These are phyloP conservation scores for Acrocephalus kingi DNA, from an alignment of 2,113 vertebrate genomes.

Conservation along the genomic window DNA sequence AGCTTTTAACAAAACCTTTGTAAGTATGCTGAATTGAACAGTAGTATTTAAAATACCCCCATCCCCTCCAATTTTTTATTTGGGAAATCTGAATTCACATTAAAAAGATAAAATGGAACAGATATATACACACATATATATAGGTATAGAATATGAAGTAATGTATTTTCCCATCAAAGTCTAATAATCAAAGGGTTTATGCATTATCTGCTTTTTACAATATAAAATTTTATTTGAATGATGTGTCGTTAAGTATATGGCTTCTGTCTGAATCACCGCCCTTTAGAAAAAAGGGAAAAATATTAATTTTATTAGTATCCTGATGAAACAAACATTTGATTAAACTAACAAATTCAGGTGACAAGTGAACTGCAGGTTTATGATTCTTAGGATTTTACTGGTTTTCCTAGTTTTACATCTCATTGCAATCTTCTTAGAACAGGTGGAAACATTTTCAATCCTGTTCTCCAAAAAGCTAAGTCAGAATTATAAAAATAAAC, in stretches of 20 bases:
- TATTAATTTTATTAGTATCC: not conserved
- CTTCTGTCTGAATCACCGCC: not conserved
- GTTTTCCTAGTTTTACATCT: not conserved
- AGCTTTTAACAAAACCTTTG: not conserved
- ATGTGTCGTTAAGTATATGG: not conserved
- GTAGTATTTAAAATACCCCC: not conserved
- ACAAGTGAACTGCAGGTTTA: not conserved
- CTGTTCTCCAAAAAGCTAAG: not conserved
- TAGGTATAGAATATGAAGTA: not conserved
- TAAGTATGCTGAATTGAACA: not conserved
- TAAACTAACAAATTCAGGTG: not conserved
- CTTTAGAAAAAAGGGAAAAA: not conserved
- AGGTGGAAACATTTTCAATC: not conserved
- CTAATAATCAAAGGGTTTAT: not conserved
- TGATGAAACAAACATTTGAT: not conserved
- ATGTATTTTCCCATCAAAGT: not conserved
- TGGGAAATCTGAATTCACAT: not conserved
- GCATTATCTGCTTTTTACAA: not conserved
- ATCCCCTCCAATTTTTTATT: not conserved
- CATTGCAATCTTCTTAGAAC: not conserved
- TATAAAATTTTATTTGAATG: not conserved
- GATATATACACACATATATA: fast-evolving
- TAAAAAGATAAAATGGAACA: not conserved
- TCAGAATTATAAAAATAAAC: not conserved
- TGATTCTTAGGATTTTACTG: not conserved